Conservation (phyloP, 2,113 vertebrate genomes). For the Psilopsiagon aymara region DNA sequence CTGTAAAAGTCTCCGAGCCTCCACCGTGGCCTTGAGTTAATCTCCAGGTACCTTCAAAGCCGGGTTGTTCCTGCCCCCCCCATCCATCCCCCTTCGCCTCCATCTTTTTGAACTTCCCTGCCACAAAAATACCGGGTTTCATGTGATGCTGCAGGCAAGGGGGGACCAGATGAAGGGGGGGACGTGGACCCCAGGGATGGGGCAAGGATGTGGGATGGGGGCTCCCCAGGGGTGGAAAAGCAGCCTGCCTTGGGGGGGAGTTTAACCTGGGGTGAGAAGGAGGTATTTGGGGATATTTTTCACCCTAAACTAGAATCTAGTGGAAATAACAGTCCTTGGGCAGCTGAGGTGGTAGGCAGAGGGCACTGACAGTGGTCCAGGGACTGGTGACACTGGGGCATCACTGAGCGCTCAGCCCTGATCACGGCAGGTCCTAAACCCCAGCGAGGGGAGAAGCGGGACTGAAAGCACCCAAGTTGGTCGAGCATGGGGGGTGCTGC, state of each 20-base stretch:
- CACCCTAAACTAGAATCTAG: background rate
- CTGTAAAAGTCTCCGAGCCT: conserved; percentile 53
- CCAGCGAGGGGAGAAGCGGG: background rate
- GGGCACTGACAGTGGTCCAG: fast-evolving
- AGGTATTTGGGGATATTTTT: background rate
- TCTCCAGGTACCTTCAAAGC: conserved; percentile 66
- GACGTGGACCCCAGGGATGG: fast-evolving
- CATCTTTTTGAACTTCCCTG: conserved; percentile 43
- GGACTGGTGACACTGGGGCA: background rate
- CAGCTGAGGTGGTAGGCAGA: fast-evolving
- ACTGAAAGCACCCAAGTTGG: background rate
- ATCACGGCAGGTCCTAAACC: fast-evolving
- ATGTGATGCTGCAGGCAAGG: background rate
- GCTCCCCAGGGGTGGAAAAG: background rate
- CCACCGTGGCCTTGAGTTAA: conserved; percentile 57
- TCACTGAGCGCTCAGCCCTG: background rate
- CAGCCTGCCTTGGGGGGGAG: background rate
- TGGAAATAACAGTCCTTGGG: background rate
- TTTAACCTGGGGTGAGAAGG: background rate
- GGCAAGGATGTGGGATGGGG: background rate
- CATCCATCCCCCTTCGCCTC: background rate
- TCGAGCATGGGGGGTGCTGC: fast-evolving
- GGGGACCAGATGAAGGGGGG: fast-evolving
- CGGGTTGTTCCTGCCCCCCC: background rate
- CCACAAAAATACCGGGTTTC: background rate